Base-by-base conservation (phyloP, 2,797 vertebrate genomes). In the Linurgus olivaceus region DNA sequence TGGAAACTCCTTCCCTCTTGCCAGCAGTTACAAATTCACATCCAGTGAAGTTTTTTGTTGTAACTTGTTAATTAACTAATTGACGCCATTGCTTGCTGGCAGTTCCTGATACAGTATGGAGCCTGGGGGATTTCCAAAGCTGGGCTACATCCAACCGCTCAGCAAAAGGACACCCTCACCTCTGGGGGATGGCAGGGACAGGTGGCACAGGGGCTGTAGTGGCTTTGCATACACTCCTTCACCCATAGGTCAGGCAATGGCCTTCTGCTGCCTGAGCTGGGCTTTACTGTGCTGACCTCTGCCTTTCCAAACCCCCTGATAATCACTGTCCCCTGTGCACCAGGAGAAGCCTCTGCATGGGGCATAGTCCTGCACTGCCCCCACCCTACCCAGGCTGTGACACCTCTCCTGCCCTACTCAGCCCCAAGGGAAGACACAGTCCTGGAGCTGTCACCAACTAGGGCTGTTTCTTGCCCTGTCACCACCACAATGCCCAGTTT, bases 241-340 rank as follows among this genome's bases (percentile, higher is more conserved):
- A 29, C 37, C 10, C 4, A 0, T 31, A 21, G 17, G 20, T 40
- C 4, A 50, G 50, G 51, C 20, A 37, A 1, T 1, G 0, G 57
- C 10, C 48, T 63, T 47, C 10, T 7, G 47, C 52, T 25, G n/a
- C 48, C 20, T 0, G 7, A 33, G 57, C 11, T 10, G 38, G 12
- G n/a, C 59, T 82, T 66, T 57, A 6, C 55, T 54, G 55, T 76
- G 40, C 40, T 54, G 35, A 42, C 9, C 13, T 61, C 24, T 68
- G 24, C 55, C 13, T 11, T 13, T 54, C 25, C 42, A 47, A 47
- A 29, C 8, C 3, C 28, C 19, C 38, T 67, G 47, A 21, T 35
- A 73, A 21, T 59, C 45, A 19, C n/a, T 51, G 45, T 37, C 23
- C 62, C 38, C 13, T 52, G 20, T 61, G 63, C 11, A 54, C 47